Evolutionary conservation across 1,140 invertebrate genomes (phyloP).

Genomic region (Drosophila virilis): DNA sequence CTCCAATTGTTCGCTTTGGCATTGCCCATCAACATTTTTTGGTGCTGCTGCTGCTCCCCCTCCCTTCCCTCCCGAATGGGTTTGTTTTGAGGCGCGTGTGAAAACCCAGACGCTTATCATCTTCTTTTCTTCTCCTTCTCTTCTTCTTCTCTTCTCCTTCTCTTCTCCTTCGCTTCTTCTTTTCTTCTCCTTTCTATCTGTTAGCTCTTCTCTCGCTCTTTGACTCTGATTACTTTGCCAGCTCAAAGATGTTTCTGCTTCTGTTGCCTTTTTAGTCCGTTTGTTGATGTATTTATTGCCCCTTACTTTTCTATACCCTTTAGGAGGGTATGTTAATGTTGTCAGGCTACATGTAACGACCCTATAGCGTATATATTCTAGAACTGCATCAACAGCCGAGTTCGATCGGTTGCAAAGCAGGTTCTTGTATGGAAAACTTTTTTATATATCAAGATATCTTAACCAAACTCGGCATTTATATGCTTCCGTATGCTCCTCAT

Average conservation of each 20-base stretch:
- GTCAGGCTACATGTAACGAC: too few relatives aligned
- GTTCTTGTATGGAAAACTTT: too few relatives aligned
- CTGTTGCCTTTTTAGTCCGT: slow-evolving; percentile 21
- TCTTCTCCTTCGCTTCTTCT: not conserved
- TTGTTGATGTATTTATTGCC: slow-evolving; percentile 56
- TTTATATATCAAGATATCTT: too few relatives aligned
- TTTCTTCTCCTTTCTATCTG: slow-evolving; percentile 2
- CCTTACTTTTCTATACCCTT: not conserved
- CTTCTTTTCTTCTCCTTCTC: not conserved
- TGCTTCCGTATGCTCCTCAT: too few relatives aligned
- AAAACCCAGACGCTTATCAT: slow-evolving; percentile 38
- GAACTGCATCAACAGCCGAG: too few relatives aligned
- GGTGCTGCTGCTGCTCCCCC: not conserved
- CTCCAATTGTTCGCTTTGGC: slow-evolving; percentile 25
- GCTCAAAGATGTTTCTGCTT: slow-evolving; percentile 23
- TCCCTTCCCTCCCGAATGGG: too few relatives aligned
- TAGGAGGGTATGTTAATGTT: too few relatives aligned
- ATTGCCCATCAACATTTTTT: not conserved
- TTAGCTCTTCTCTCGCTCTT: slow-evolving; percentile 2
- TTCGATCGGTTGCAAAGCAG: too few relatives aligned
- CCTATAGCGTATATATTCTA: too few relatives aligned
- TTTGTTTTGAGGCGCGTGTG: slow-evolving; percentile 15
- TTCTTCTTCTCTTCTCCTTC: not conserved
- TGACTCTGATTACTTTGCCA: slow-evolving; percentile 31
- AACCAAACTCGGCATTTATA: too few relatives aligned